These are phyloP conservation scores for Sycophila texana DNA, from an alignment of 2,888 invertebrate species.

Conservation along the genomic window DNA sequence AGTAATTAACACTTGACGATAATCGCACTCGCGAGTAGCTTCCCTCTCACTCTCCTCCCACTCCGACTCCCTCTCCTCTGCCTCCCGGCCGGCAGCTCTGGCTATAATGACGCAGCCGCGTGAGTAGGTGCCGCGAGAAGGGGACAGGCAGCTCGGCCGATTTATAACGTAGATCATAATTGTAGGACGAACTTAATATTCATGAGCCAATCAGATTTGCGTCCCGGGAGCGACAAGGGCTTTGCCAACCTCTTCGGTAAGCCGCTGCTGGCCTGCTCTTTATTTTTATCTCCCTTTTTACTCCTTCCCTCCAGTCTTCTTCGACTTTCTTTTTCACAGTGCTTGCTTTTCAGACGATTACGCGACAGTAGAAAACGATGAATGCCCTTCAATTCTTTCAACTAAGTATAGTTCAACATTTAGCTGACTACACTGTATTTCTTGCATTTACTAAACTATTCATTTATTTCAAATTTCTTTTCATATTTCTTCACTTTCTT, in stretches of 20 bases:
- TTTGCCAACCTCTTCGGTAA: conserved; percentile 42
- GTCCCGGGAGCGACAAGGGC: conserved; percentile 69
- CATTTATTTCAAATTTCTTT: too few species aligned
- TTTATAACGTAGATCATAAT: conserved; percentile 76
- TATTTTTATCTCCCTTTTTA: conserved; percentile 11
- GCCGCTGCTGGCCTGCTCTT: conserved; percentile 16
- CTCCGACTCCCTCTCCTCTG: background rate
- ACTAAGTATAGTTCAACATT: background rate
- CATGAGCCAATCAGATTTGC: conserved; percentile 76
- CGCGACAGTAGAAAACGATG: conserved; percentile 38
- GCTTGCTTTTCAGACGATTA: conserved; percentile 53
- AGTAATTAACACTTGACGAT: conserved; percentile 74
- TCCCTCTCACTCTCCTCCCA: background rate
- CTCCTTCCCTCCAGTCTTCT: background rate
- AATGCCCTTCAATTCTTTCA: conserved; percentile 7
- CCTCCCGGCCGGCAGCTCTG: conserved; percentile 4
- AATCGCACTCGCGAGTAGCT: conserved; percentile 63
- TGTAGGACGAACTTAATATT: conserved; percentile 75
- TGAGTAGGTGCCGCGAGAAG: conserved; percentile 57
- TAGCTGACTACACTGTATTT: background rate
- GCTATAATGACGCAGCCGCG: too few species aligned
- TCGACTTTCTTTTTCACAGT: conserved; percentile 22
- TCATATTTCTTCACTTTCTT: too few species aligned
- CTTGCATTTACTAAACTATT: too few species aligned
- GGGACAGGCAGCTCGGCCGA: conserved; percentile 63